Conservation (phyloP, 2,888 invertebrate genomes). For the Drosophila merina region DNA sequence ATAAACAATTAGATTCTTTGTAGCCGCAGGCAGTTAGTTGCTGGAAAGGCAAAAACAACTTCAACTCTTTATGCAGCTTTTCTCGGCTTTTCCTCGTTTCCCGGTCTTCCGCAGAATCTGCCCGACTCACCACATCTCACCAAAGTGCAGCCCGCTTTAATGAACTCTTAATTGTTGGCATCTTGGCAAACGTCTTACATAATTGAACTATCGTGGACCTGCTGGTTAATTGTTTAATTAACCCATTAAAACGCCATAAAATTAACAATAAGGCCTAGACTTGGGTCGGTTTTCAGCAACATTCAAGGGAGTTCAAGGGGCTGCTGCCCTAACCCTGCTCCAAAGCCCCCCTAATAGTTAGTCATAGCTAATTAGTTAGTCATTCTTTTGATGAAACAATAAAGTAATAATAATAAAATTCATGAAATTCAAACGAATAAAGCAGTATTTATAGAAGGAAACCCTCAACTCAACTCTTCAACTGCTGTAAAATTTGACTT, state of each 20-base stretch:
- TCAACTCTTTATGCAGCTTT: constrained; percentile 41
- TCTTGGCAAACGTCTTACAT: constrained; percentile 64
- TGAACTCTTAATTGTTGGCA: constrained; percentile 76
- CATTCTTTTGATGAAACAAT: neutral
- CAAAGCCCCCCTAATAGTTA: neutral
- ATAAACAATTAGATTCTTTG: constrained; percentile 74
- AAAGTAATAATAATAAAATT: neutral
- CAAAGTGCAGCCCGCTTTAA: constrained; percentile 60
- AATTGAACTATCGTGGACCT: constrained; percentile 66
- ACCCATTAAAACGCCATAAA: constrained; percentile 76
- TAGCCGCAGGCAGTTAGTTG: constrained; percentile 36
- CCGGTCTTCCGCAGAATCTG: neutral
- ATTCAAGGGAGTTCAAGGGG: constrained; percentile 57
- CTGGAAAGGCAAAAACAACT: constrained; percentile 53
- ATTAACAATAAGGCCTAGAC: constrained; percentile 57
- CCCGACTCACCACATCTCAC: constrained; percentile 14
- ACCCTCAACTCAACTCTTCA: neutral
- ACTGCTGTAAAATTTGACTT: neutral
- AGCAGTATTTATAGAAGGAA: neutral
- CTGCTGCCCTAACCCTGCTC: too few species aligned
- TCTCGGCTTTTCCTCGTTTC: constrained; percentile 9
- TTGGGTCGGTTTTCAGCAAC: constrained; percentile 22
- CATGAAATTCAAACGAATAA: neutral
- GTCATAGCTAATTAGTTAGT: neutral
- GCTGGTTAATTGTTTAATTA: constrained; percentile 77